Evolutionary conservation across 2,113 vertebrate genomes (phyloP).

Genomic region (Passer montanus): DNA sequence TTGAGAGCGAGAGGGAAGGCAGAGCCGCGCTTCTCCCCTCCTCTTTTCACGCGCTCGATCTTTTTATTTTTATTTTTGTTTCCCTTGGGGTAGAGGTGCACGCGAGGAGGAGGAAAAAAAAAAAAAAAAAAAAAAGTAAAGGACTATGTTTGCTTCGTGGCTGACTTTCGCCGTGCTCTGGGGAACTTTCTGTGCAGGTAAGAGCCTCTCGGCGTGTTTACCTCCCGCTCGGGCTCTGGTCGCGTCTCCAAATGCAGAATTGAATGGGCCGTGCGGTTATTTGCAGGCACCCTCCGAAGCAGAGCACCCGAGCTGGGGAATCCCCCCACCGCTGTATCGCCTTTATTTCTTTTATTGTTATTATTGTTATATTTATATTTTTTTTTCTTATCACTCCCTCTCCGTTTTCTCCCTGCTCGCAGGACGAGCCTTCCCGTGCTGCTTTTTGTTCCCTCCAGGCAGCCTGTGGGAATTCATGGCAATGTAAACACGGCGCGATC

Average conservation of each 20-base stretch:
- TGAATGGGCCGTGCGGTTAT: conserved; percentile 44
- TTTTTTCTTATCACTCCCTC: neutral
- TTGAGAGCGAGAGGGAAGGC: neutral
- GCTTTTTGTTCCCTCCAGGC: conserved; percentile 52
- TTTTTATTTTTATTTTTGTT: conserved; percentile 73
- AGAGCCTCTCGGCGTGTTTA: conserved; percentile 49
- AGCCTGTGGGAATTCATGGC: conserved; percentile 47
- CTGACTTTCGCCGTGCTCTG: conserved; percentile 82
- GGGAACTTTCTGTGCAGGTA: conserved; percentile 86
- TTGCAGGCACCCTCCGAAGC: neutral
- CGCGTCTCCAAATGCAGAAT: neutral
- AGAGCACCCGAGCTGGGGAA: neutral
- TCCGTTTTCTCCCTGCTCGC: neutral
- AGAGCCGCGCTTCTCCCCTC: neutral
- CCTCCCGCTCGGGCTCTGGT: conserved; percentile 9
- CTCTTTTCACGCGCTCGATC: neutral
- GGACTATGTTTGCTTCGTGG: conserved; percentile 80
- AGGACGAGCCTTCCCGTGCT: conserved; percentile 16
- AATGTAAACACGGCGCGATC: conserved; percentile 31
- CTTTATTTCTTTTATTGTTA: neutral
- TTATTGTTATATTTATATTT: neutral
- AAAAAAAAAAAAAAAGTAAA: conserved; percentile 50
- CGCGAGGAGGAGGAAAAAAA: neutral
- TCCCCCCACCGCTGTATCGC: neutral
- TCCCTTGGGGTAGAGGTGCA: conserved; percentile 46